Percentiles rank a stretch among this genome's conserved stretches.
These are phyloP conservation scores for Nymphicus hollandicus DNA, from an alignment of 2,113 vertebrate genomes.

Conservation along the genomic window DNA sequence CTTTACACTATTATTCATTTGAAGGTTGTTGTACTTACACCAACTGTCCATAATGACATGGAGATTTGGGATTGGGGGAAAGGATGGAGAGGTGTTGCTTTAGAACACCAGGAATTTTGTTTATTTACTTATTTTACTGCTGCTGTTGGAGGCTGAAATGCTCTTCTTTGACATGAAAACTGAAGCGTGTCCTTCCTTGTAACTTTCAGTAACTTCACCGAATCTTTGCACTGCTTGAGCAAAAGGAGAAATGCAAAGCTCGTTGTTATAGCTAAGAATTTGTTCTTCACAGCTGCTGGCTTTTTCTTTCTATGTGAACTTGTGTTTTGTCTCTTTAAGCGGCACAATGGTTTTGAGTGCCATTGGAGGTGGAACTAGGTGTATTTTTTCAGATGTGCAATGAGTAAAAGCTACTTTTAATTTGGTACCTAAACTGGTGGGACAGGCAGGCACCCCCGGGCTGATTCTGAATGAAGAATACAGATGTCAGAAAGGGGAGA, in stretches of 20 bases:
- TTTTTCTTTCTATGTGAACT: not conserved
- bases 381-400: not conserved
- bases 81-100: not conserved
- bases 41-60: not conserved
- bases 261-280: not conserved
- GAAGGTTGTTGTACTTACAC: not conserved
- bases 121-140: not conserved
- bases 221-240: not conserved
- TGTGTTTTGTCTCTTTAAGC: not conserved
- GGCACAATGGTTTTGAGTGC: not conserved
- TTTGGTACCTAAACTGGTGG: not conserved
- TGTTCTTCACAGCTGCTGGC: not conserved
- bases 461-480: not conserved
- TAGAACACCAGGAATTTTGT: not conserved
- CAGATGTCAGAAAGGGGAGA: not conserved
- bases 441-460: not conserved
- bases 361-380: not conserved
- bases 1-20: not conserved
- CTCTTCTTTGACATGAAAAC: not conserved
- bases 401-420: not conserved
- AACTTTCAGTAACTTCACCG: not conserved
- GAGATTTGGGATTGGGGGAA: not conserved
- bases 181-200: not conserved
- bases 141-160: not conserved
- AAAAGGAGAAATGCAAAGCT: not conserved